A percentile compares a stretch with the other conserved stretches of the same genome.
Evolutionary conservation across 2,113 vertebrate species (phyloP).

Genomic region (Cheilinus undulatus): DNA sequence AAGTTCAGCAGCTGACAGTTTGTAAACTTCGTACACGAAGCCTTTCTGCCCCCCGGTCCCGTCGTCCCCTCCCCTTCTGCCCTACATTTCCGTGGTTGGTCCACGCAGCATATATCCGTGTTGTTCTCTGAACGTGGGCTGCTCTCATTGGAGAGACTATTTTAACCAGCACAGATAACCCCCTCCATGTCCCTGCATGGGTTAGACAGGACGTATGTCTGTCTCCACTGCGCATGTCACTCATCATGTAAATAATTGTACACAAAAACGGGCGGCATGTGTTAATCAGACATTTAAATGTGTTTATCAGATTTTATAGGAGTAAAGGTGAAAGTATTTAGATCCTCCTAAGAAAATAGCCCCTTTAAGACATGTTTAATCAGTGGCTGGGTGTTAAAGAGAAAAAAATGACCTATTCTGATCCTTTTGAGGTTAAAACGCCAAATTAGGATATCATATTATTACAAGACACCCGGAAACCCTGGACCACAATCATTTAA

Average conservation of each 20-base stretch:
- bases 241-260: not conserved
- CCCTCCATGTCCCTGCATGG: slow-evolving; percentile 27
- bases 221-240: not conserved
- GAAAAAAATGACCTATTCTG: too few relatives aligned
- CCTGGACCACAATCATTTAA: too few relatives aligned
- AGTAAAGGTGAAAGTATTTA: too few relatives aligned
- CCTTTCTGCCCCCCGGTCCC: not conserved
- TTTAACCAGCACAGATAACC: slow-evolving; percentile 47
- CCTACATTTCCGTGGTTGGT: slow-evolving; percentile 63
- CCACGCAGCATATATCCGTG: slow-evolving; percentile 58
- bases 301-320: too few relatives aligned
- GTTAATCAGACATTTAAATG: not conserved
- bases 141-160: slow-evolving; percentile 76
- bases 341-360: too few relatives aligned
- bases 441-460: too few relatives aligned
- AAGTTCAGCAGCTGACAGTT: slow-evolving; percentile 23
- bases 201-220: not conserved
- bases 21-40: slow-evolving; percentile 21
- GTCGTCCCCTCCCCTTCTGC: slow-evolving; percentile 24
- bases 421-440: too few relatives aligned
- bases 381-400: too few relatives aligned
- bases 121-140: slow-evolving; percentile 75
- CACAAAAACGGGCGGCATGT: too few relatives aligned
- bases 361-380: too few relatives aligned
- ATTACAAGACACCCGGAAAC: too few relatives aligned